Evolutionary conservation across 2,113 vertebrate genomes (phyloP).

Genomic region (Nycticebus coucang): DNA sequence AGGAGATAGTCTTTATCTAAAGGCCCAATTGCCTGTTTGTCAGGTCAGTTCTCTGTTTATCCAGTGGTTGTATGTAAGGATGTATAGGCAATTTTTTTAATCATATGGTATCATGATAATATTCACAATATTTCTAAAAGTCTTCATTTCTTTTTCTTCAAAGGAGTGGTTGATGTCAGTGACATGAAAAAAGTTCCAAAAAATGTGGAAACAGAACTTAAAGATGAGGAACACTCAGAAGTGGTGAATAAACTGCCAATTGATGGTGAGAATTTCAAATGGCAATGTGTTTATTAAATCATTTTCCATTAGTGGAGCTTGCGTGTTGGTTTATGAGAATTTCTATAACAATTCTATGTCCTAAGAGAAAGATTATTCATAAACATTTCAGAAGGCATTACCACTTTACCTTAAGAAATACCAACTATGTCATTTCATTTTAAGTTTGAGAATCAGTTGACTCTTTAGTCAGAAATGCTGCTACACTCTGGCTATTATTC

Average conservation of each 20-base stretch:
- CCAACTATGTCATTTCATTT: background rate
- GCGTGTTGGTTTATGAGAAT: background rate
- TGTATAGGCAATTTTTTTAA: background rate
- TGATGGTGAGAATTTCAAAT: constrained; percentile 36
- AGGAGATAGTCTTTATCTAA: background rate
- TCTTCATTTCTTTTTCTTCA: constrained; percentile 49
- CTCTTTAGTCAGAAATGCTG: background rate
- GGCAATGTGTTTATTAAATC: background rate
- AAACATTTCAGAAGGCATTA: background rate
- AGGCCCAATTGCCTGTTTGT: background rate
- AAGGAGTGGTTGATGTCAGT: background rate
- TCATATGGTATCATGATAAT: background rate
- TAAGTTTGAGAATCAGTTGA: background rate
- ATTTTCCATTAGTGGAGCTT: background rate
- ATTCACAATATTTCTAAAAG: background rate
- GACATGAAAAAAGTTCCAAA: background rate
- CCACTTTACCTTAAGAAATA: background rate
- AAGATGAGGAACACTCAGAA: background rate
- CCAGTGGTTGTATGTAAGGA: background rate
- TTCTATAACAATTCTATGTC: background rate
- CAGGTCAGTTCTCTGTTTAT: background rate
- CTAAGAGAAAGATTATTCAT: background rate
- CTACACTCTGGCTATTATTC: background rate
- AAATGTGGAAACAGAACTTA: background rate
- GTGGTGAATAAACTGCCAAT: background rate